phyloP scores from a whole-genome alignment of 2,888 invertebrate species.

The Callinectes sapidus region DNA sequence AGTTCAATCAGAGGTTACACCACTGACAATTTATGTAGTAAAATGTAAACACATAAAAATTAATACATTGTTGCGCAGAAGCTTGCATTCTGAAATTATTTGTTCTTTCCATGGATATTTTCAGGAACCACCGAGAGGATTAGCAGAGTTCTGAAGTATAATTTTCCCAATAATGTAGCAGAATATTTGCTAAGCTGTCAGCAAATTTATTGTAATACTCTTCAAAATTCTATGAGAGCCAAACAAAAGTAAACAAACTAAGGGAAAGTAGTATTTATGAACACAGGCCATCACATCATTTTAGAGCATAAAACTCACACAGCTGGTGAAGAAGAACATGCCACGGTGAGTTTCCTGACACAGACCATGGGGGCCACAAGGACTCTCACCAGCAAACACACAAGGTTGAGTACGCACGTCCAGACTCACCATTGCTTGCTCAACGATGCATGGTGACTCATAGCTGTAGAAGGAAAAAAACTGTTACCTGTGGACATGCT shows the following conservation, averaged over 20 bases:
- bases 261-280: too few relatives aligned
- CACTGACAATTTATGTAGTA: neutral
- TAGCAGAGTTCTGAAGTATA: too few relatives aligned
- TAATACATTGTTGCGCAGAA: too few relatives aligned
- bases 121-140: too few relatives aligned
- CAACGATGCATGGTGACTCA: constrained; percentile 75
- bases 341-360: constrained; percentile 78
- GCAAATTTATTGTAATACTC: too few relatives aligned
- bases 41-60: neutral
- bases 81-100: too few relatives aligned
- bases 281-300: neutral
- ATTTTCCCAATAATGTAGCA: too few relatives aligned
- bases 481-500: neutral
- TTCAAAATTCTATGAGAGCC: too few relatives aligned
- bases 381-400: constrained; percentile 76
- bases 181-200: too few relatives aligned
- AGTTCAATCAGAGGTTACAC: too few relatives aligned
- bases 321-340: constrained; percentile 77
- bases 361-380: constrained; percentile 77
- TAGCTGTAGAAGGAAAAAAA: constrained; percentile 73
- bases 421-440: constrained; percentile 77
- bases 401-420: constrained; percentile 77
- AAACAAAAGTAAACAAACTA: too few relatives aligned
- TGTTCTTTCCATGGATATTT: too few relatives aligned
- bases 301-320: constrained; percentile 75